Base-by-base conservation (phyloP, 2,113 vertebrate species). In the Clarias batrachus region DNA sequence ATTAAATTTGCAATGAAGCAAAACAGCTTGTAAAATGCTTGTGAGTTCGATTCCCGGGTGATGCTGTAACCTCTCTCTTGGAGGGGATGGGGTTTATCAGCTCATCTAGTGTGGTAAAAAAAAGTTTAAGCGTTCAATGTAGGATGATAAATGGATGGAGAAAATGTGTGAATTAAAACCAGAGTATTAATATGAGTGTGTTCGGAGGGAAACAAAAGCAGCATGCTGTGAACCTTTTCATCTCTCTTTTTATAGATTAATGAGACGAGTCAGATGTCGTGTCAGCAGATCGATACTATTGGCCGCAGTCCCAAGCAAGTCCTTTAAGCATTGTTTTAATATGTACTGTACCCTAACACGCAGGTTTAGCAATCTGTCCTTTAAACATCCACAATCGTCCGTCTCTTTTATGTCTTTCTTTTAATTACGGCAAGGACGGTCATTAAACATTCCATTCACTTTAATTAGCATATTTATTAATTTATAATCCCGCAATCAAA, bases 261-360 rank as follows among this genome's bases (percentile, higher is more conserved):
- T 86, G 87, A 84, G 86, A 84, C 82, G 84, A 88, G 89, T 90
- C 89, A 92, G 92, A 90, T 92, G 92, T 92, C 91, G 91, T 56
- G 82, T 88, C 86, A 83, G 54, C 82, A 81, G 87, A 93, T 95
- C 93, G 59, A 93, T 94, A 87, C 92, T 92, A 92, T 90, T 90
- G 87, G 89, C 90, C 80, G 11, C 27, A 81, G 73, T 33, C 60
- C 82, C 23, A 87, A 88, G 87, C 90, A 25, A 9, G 52, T 59
- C 77, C 91, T 87, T 27, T 27, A 77, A 86, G 89, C 85, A 87
- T 88, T 81, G 87, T 62, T 76, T 84, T 78, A 25, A 76, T 48
- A 87, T 30, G 86, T 84, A 70, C 16, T 30, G 86, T 84, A 74
- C 12, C 70, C 84, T 76, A 77, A 59, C 84, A 87, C 57, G 82